Evolutionary conservation across 2,888 invertebrate species (phyloP), one percentile per base, ranked within the genome.

Genomic region (Pammene aurita): DNA sequence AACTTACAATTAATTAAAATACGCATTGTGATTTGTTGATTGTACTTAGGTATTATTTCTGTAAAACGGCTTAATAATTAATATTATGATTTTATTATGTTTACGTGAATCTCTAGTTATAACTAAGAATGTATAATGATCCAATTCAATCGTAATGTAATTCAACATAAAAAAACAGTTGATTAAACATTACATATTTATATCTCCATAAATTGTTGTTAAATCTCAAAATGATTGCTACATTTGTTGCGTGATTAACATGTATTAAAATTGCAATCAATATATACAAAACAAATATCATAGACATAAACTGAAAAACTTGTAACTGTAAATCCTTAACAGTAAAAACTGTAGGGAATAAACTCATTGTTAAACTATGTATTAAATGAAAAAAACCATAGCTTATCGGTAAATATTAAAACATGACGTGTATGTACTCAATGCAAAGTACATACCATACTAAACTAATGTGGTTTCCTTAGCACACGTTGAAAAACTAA

Each of bases 261-360:
- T 2, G 6, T 5, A 9, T 38, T 38, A 9, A 38, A 9, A 38
- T 38, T 38, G 38, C 38, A 38, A n/a, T 14, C 55, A 14, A 57
- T 58, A 58, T 58, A 58, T 58, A 58, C 58, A 58, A 14, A 44
- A 57, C 55, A 55, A 44, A 13, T 26, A 57, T 44, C 6, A 41
- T 11, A 11, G 42, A 11, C 10, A 10, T 2, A 6, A n/a, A 38
- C 38, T 38, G 6, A 38, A 38, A 42, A 41, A 9, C 2, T 41
- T 35, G 35, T 35, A n/a, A n/a, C n/a, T 26, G 26, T 26, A 26
- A 26, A 26, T 26, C 26, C 26, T 26, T 26, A 26, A 26, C 26
- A 38, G 6, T 38, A 6, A 38, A 38, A 38, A 38, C 9, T 9
- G 5, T 42, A 11, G 5, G 1, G 6, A 11, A 42, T 42, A 42